Evolutionary conservation across 2,113 vertebrate species (phyloP).

Genomic region (Trichechus manatus): DNA sequence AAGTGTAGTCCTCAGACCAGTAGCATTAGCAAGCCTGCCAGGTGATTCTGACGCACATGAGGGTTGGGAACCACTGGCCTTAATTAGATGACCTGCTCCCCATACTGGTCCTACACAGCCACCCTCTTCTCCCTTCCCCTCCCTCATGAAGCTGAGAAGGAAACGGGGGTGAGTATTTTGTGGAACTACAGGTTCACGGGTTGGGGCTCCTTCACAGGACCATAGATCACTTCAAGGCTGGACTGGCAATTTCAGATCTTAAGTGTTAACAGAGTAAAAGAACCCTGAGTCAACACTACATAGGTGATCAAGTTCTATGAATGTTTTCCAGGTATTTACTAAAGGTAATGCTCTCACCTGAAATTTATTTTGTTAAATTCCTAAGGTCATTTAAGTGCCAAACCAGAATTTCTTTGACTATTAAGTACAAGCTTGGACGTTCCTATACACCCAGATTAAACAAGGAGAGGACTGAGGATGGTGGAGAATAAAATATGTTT

Average conservation of each 20-base stretch:
- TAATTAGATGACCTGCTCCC: neutral
- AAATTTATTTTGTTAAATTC: constrained; percentile 1
- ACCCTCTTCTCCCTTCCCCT: neutral
- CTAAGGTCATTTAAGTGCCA: neutral
- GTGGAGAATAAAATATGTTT: neutral
- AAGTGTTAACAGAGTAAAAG: neutral
- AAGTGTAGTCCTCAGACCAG: neutral
- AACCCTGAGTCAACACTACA: neutral
- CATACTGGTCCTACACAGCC: neutral
- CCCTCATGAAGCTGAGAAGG: neutral
- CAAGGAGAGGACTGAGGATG: neutral
- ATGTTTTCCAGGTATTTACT: neutral
- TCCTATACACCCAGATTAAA: neutral
- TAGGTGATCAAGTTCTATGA: neutral
- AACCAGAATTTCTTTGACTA: constrained; percentile 2
- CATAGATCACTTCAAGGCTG: neutral
- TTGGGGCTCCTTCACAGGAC: neutral
- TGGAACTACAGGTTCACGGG: neutral
- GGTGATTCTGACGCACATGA: neutral
- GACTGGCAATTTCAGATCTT: neutral
- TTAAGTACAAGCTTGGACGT: neutral
- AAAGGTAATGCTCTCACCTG: neutral
- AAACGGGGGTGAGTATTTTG: neutral
- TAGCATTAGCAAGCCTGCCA: neutral
- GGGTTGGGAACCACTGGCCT: neutral